Percentiles rank a stretch among this genome's conserved stretches.
Conservation (phyloP, 2,888 invertebrate genomes). For the Acanthoscelides obtectus region DNA sequence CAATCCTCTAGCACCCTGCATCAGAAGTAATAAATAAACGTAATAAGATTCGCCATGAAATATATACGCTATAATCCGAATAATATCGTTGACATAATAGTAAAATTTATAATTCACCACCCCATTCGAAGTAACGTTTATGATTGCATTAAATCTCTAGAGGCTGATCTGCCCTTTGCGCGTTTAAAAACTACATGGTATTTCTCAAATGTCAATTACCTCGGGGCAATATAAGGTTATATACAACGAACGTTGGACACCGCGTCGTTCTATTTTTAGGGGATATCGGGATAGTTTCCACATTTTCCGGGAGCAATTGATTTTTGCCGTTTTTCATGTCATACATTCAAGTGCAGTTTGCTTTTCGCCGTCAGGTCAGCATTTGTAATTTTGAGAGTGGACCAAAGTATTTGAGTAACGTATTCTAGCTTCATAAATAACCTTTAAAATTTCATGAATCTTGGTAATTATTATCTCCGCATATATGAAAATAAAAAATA, state of each 20-base stretch:
- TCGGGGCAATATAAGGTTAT: background rate
- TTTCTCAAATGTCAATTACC: conserved; percentile 25
- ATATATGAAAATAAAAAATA: too few relatives aligned
- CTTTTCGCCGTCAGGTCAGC: background rate
- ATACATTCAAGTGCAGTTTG: background rate
- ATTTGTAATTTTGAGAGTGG: background rate
- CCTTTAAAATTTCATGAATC: too few relatives aligned
- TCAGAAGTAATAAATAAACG: background rate
- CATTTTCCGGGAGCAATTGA: conserved; percentile 2
- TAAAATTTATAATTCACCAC: conserved; percentile 4
- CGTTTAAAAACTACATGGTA: conserved; percentile 18
- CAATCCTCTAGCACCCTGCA: background rate
- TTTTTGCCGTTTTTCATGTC: background rate
- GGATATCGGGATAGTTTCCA: conserved; percentile 1
- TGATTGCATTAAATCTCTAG: conserved; percentile 7
- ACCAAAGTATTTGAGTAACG: background rate
- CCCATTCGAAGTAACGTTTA: background rate
- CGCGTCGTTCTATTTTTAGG: conserved; percentile 8
- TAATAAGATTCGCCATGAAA: background rate
- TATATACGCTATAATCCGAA: background rate
- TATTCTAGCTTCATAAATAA: too few relatives aligned
- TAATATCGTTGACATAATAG: conserved; percentile 7
- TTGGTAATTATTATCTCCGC: too few relatives aligned
- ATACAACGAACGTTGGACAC: conserved; percentile 5
- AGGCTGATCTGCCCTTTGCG: conserved; percentile 20